These are phyloP conservation scores for Morpho achilles DNA, from an alignment of 2,888 invertebrate genomes.

Conservation along the genomic window DNA sequence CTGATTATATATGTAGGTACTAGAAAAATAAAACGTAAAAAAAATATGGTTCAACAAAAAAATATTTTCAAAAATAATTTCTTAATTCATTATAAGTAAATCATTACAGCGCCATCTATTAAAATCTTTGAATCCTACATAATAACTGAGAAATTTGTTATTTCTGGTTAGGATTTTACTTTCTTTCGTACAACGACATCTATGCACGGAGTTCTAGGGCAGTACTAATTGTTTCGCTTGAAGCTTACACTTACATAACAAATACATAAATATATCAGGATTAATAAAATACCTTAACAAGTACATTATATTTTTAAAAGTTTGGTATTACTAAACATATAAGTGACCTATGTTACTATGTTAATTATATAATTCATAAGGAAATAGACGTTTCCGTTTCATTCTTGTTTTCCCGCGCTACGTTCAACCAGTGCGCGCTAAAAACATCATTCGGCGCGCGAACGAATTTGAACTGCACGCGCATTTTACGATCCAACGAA, in stretches of 20 bases:
- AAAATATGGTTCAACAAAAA: too few species aligned
- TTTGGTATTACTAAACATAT: neutral
- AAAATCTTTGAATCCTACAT: neutral
- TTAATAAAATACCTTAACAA: too few species aligned
- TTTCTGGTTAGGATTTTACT: too few species aligned
- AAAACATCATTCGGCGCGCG: slow-evolving; percentile 61
- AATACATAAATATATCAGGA: too few species aligned
- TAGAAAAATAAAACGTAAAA: too few species aligned
- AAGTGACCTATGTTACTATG: too few species aligned
- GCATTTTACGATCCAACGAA: slow-evolving; percentile 45
- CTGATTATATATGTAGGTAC: too few species aligned
- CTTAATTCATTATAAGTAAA: too few species aligned
- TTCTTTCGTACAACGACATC: neutral
- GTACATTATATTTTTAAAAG: neutral
- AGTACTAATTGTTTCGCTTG: too few species aligned
- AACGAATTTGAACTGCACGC: slow-evolving; percentile 47
- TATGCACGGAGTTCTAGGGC: neutral
- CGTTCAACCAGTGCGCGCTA: slow-evolving; percentile 49
- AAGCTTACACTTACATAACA: too few species aligned
- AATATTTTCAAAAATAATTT: too few species aligned
- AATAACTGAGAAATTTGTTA: neutral
- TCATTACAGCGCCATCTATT: slow-evolving; percentile 4
- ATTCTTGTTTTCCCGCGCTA: slow-evolving; percentile 52
- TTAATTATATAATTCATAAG: neutral
- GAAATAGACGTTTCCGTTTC: slow-evolving; percentile 3